Evolutionary conservation across 2,888 invertebrate genomes (phyloP).

Genomic region (Altica lythri): DNA sequence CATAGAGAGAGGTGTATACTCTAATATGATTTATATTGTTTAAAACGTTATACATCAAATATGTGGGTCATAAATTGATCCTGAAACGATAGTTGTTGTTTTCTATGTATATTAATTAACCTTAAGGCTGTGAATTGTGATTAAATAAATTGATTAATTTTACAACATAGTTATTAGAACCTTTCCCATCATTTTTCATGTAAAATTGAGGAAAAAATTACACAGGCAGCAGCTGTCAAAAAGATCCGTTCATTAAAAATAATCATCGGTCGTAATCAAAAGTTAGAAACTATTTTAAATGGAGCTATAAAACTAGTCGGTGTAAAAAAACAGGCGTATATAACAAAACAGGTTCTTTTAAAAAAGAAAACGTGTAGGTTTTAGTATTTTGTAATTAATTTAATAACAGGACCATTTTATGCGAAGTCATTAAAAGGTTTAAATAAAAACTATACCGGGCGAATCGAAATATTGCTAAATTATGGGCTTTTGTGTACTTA

Average conservation of each 20-base stretch:
- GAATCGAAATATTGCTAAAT: conserved; percentile 26
- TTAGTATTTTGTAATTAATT: conserved; percentile 38
- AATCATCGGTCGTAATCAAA: conserved; percentile 7
- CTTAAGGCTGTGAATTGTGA: too few relatives aligned
- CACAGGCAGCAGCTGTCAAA: conserved; percentile 7
- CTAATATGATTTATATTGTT: too few relatives aligned
- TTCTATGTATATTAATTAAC: too few relatives aligned
- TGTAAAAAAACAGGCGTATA: background rate
- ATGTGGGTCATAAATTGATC: too few relatives aligned
- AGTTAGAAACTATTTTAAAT: conserved; percentile 6
- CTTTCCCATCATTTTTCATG: background rate
- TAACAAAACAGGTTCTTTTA: conserved; percentile 6
- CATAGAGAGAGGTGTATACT: too few relatives aligned
- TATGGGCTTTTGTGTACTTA: conserved; percentile 4
- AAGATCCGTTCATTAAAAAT: conserved; percentile 6
- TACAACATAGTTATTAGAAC: background rate
- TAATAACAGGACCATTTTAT: conserved; percentile 39
- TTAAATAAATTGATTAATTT: background rate
- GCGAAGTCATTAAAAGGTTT: conserved; percentile 34
- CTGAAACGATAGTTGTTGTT: too few relatives aligned
- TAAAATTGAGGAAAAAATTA: background rate
- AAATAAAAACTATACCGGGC: conserved; percentile 25
- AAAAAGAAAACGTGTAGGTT: conserved; percentile 33
- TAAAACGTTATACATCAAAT: too few relatives aligned
- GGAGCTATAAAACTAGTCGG: background rate